Base-by-base conservation (phyloP, 2,797 vertebrate species). In the Erithacus rubecula region DNA sequence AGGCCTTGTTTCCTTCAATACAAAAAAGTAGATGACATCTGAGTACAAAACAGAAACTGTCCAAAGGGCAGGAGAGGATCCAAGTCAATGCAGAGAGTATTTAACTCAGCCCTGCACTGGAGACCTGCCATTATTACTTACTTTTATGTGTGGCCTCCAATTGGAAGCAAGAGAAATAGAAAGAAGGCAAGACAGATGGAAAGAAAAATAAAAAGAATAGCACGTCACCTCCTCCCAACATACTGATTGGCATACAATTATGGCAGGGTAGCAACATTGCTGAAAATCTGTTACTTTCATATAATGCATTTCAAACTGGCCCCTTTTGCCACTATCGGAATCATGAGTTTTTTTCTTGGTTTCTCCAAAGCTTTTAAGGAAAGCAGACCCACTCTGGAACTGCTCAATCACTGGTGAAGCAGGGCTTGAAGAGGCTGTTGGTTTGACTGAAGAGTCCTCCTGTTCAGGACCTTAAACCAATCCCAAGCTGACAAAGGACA, bases 231-330 rank as follows among this genome's bases (percentile, higher is more conserved):
- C 44, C 32, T 84, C 49, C 41, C 36, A 75, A 13, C 9, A 46
- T 9, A 55, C 15, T 12, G 22, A 75, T 3, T 49, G n/a, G 20
- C 22, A 78, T 62, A 14, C 32, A 71, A 37, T 16, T 15, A 67
- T 30, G 16, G 41, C 37, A 93, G 49, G 21, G 56, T 44, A 77
- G 36, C 56, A 83, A 36, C 8, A 16, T 0, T 69, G 36, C 39
- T 47, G 75, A 76, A 94, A 83, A 91, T 11, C 58, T 75, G 20
- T 27, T 76, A 41, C 39, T 78, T 75, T 81, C n/a, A 83, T 75
- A 58, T 10, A 55, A 37, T 27, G 22, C 68, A 46, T 56, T 89
- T 69, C 37, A 80, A 43, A 72, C 18, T 36, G 27, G 8, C 3
- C 23, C 6, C 23, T 82, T 72, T 32, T 67, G n/a, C 26, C 36